Percentiles rank a stretch among this genome's conserved stretches.
Conservation (phyloP, 2,797 vertebrate species). For the Coregonus suidteri region DNA sequence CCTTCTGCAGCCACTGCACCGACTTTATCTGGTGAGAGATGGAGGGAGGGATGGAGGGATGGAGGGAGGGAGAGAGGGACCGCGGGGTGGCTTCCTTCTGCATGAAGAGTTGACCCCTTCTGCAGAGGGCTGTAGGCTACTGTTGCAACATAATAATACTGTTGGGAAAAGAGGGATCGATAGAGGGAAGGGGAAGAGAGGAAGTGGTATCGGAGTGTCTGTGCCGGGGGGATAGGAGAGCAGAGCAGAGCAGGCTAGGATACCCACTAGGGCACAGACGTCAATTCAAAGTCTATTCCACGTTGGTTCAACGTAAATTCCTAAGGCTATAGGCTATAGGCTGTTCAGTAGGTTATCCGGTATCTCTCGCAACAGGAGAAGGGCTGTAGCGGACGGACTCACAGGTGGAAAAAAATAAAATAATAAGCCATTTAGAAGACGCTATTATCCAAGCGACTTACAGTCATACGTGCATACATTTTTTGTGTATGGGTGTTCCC, state of each 20-base stretch:
- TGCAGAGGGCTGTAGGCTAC: no score
- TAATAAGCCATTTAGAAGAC: no score
- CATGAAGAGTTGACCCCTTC: background rate
- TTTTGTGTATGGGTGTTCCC: no score
- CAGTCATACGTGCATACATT: no score
- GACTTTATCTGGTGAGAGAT: conserved; percentile 93
- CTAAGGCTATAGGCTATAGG: no score
- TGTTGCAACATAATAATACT: no score
- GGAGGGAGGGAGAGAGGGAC: background rate
- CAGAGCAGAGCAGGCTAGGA: background rate
- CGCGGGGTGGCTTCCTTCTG: background rate
- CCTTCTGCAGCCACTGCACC: conserved; percentile 97
- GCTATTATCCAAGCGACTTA: background rate
- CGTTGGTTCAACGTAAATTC: no score
- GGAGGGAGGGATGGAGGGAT: background rate
- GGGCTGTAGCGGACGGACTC: no score
- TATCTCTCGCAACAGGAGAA: no score
- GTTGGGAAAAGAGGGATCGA: background rate
- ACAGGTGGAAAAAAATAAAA: conserved; percentile 3
- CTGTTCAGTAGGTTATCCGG: background rate
- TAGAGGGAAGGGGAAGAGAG: background rate
- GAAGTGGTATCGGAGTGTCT: background rate
- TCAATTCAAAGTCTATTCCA: no score
- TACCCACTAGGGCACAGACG: no score
- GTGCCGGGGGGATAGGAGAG: background rate